These are phyloP conservation scores for Atherinosoma microstoma DNA, from an alignment of 2,797 vertebrate species.

Conservation along the genomic window DNA sequence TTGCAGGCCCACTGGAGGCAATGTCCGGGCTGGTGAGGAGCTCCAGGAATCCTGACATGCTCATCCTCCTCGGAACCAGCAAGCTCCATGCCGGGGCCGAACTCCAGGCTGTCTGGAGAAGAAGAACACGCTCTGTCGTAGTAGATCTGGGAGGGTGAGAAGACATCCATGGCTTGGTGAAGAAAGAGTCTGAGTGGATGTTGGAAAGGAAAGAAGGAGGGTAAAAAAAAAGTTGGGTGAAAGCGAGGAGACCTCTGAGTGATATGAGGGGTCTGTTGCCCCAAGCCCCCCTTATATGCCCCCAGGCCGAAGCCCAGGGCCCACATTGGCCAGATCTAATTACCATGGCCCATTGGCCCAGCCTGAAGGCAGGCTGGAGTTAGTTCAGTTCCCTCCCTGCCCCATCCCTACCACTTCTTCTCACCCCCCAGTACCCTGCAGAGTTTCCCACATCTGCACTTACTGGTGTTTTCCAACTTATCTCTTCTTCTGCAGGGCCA, in stretches of 20 bases:
- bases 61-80: conserved; percentile 90
- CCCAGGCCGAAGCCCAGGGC: conserved; percentile 84
- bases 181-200: conserved; percentile 23
- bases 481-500: conserved; percentile 56
- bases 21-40: conserved; percentile 91
- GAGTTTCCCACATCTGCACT: conserved; percentile 87
- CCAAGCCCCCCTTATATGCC: conserved; percentile 89
- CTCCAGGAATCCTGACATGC: conserved; percentile 89
- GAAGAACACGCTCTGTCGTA: conserved; percentile 90
- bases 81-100: conserved; percentile 81
- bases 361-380: conserved; percentile 79
- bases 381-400: conserved; percentile 82
- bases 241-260: conserved; percentile 78
- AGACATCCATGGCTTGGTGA: conserved; percentile 86
- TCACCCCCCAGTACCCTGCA: conserved; percentile 80
- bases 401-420: conserved; percentile 60
- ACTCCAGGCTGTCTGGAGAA: conserved; percentile 89
- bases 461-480: conserved; percentile 82
- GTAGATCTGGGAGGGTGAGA: conserved; percentile 91
- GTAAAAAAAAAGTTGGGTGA: conserved; percentile 45
- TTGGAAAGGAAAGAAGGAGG: conserved; percentile 38
- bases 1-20: conserved; percentile 99
- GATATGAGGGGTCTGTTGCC: conserved; percentile 84
- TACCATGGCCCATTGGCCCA: conserved; percentile 89
- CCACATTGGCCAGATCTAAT: conserved; percentile 88